Conservation (phyloP, 2,113 vertebrate genomes). For the Eolophus roseicapilla region DNA sequence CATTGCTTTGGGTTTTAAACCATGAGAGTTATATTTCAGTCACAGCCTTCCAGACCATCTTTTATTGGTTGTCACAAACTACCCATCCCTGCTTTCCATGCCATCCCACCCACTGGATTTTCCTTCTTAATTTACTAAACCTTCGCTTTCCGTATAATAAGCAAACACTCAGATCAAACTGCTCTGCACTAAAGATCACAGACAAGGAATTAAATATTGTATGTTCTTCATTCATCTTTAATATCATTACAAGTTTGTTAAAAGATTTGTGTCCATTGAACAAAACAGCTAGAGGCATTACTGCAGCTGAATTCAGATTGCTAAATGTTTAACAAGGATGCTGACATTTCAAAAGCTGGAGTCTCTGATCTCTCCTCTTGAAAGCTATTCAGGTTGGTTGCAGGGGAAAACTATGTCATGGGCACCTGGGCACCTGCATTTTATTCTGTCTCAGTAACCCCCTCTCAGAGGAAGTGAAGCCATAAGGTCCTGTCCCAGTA, state of each 20-base stretch:
- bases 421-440: slow-evolving; percentile 71
- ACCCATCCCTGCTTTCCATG: neutral
- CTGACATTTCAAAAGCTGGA: slow-evolving; percentile 57
- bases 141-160: neutral
- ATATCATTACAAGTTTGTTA: slow-evolving; percentile 50
- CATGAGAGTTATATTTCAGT: neutral
- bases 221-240: slow-evolving; percentile 57
- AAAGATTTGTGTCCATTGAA: slow-evolving; percentile 39
- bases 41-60: neutral
- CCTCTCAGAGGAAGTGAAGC: slow-evolving; percentile 70
- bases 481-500: slow-evolving; percentile 64
- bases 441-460: slow-evolving; percentile 49
- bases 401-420: slow-evolving; percentile 60
- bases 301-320: slow-evolving; percentile 49
- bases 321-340: slow-evolving; percentile 66
- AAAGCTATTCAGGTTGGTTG: slow-evolving; percentile 58
- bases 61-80: neutral
- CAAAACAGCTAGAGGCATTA: slow-evolving; percentile 39
- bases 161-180: slow-evolving; percentile 21
- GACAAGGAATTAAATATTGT: slow-evolving; percentile 67
- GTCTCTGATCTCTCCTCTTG: slow-evolving; percentile 55
- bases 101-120: neutral
- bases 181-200: slow-evolving; percentile 42
- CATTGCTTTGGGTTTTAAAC: neutral
- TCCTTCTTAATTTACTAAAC: slow-evolving; percentile 38